A percentile compares a stretch with the other conserved stretches of the same genome.
Evolutionary conservation across 2,113 vertebrate species (phyloP).

Genomic region (Numenius arquata): DNA sequence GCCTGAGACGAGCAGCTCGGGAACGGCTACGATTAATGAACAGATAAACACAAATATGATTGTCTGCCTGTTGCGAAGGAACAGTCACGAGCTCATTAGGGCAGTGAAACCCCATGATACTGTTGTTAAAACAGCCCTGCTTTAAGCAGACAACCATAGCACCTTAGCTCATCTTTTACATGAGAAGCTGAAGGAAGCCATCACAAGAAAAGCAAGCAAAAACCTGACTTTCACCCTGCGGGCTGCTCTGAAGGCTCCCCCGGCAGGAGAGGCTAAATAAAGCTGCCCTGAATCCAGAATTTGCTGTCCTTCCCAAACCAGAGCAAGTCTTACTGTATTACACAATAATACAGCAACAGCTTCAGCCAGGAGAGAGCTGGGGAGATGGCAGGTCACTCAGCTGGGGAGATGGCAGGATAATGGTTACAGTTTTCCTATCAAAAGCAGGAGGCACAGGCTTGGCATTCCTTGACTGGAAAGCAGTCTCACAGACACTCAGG

Average conservation of each 20-base stretch:
- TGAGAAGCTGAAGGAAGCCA: neutral
- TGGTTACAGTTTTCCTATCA: neutral
- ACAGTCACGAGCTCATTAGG: neutral
- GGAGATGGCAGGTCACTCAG: neutral
- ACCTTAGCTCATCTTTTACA: neutral
- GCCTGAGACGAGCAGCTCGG: neutral
- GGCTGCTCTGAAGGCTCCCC: neutral
- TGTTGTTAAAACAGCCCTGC: neutral
- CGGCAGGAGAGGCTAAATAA: neutral
- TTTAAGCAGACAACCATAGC: neutral
- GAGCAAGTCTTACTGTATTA: neutral
- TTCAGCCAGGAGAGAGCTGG: neutral
- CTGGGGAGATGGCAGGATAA: neutral
- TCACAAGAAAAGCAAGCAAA: neutral
- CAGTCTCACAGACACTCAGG: neutral
- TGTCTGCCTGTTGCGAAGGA: neutral
- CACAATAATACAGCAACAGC: neutral
- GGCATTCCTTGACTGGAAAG: neutral
- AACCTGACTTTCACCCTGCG: neutral
- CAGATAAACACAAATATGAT: constrained; percentile 29
- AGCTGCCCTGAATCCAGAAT: neutral
- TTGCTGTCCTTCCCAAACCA: neutral
- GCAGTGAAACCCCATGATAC: neutral
- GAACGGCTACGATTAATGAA: neutral
- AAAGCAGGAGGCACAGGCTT: neutral